phyloP scores from a whole-genome alignment of 1,140 invertebrate species.

The Conopomorpha cramerella region DNA sequence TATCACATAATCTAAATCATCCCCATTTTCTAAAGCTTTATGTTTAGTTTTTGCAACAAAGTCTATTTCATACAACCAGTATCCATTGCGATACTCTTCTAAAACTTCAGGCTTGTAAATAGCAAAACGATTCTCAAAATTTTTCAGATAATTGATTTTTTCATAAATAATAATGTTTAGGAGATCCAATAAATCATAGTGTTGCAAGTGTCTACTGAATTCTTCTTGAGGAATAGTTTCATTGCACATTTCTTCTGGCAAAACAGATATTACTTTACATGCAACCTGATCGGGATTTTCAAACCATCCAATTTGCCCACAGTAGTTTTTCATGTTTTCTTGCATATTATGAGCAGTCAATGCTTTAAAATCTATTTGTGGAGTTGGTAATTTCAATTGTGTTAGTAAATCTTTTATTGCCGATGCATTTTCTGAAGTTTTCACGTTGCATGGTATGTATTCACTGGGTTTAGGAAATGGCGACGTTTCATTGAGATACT shows the following conservation, averaged over 20 bases:
- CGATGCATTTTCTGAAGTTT: constrained; percentile 26
- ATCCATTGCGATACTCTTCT: constrained; percentile 30
- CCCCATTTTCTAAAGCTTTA: constrained; percentile 25
- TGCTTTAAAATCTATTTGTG: constrained; percentile 19
- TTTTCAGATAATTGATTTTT: constrained; percentile 43
- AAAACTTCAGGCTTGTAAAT: constrained; percentile 39
- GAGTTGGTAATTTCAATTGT: constrained; percentile 33
- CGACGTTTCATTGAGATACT: constrained; percentile 26
- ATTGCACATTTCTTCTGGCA: constrained; percentile 30
- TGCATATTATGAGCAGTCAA: constrained; percentile 26
- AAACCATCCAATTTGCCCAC: constrained; percentile 48
- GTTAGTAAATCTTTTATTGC: constrained; percentile 36
- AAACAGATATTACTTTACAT: constrained; percentile 39
- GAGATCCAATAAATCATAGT: constrained; percentile 41
- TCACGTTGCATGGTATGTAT: constrained; percentile 41
- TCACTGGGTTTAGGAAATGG: constrained; percentile 54
- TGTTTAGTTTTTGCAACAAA: constrained; percentile 27
- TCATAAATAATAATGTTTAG: constrained; percentile 52
- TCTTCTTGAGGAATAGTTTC: constrained; percentile 21
- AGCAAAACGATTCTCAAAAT: constrained; percentile 36
- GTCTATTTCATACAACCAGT: constrained; percentile 41
- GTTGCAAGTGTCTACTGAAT: constrained; percentile 26
- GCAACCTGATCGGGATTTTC: constrained; percentile 37
- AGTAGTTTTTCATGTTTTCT: constrained; percentile 37
- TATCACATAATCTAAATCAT: constrained; percentile 38